These are phyloP conservation scores for Gymnosoma rotundatum DNA, from an alignment of 2,888 invertebrate species.

Conservation along the genomic window DNA sequence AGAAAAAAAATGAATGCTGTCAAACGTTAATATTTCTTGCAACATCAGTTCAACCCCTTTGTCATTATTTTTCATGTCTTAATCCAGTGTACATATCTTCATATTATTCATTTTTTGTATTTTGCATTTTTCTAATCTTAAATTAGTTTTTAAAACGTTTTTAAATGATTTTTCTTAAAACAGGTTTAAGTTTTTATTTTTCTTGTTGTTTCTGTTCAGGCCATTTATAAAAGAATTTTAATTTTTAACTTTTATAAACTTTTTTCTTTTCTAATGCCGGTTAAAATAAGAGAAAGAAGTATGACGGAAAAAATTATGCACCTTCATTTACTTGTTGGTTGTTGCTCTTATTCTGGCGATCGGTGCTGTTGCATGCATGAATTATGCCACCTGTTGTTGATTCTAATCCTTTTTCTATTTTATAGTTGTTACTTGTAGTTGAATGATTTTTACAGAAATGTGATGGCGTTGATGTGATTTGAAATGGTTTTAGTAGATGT, in stretches of 20 bases:
- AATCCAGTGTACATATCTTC: slow-evolving; percentile 5
- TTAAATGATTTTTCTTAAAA: slow-evolving; percentile 53
- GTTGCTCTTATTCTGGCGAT: slow-evolving; percentile 6
- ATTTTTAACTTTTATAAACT: slow-evolving; percentile 19
- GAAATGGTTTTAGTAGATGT: slow-evolving; percentile 55
- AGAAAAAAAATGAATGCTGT: slow-evolving; percentile 50
- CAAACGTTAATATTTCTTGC: slow-evolving; percentile 1
- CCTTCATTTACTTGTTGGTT: slow-evolving; percentile 35
- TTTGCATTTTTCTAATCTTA: slow-evolving; percentile 43
- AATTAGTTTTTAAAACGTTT: slow-evolving; percentile 48
- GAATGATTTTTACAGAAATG: slow-evolving; percentile 64
- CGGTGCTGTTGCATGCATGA: slow-evolving; percentile 28
- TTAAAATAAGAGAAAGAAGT: background rate
- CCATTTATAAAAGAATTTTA: slow-evolving; percentile 61
- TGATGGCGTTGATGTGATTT: slow-evolving; percentile 66
- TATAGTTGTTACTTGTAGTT: slow-evolving; percentile 47
- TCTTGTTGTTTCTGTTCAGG: slow-evolving; percentile 7
- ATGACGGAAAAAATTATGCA: slow-evolving; percentile 20
- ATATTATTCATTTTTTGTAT: slow-evolving; percentile 1
- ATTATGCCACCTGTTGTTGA: slow-evolving; percentile 69
- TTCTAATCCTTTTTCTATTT: slow-evolving; percentile 60
- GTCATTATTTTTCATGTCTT: slow-evolving; percentile 30
- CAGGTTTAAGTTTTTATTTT: slow-evolving; percentile 55
- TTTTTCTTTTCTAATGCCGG: slow-evolving; percentile 61
- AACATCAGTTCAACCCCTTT: slow-evolving; percentile 16